Evolutionary conservation across 2,888 invertebrate species (phyloP), one percentile per base, ranked within the genome.

Genomic region (Apodemia hepburni): DNA sequence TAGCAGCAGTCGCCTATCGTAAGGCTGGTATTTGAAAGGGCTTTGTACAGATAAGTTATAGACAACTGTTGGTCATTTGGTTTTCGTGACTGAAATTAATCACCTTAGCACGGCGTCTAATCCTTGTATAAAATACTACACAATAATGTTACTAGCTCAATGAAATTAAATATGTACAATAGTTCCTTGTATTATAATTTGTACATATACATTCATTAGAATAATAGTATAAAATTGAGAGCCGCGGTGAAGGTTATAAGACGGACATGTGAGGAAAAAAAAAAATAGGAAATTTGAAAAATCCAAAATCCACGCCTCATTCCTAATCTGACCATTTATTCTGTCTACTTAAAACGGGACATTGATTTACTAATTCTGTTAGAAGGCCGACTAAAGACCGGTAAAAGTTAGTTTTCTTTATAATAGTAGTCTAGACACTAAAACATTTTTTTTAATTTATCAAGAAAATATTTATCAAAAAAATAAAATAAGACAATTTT

Each of bases 11-110:
- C 65, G 74, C 77, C 73, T 85, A 42, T 42, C 42, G 42, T 42
- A 84, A 86, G 82, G 84, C 84, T 82, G 85, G 81, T 81, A 85
- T 89, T 89, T 85, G 88, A 88, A 88, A 88, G 88, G 87, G 82
- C 84, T 78, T 42, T 42, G 77, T 69, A 75, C 61, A 58, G 60
- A 42, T 42, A 42, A 75, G 79, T 76, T 81, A 83, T 81, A 81
- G 77, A 76, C 71, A 71, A 70, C 70, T 70, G 73, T 70, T 77
- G 75, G 74, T 77, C 73, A 75, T 72, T 75, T 47, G 61, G 64
- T 66, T 69, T 68, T 70, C 63, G 69, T 71, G 66, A 63, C 66
- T 57, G 49, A 66, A 62, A 67, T 67, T 51, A 61, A 64, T 61
- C 61, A 66, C 63, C 60, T 51, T 61, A 29, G 45, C 58, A 57